Conservation (phyloP, 2,888 invertebrate species). For the Trachelus iudaicus region DNA sequence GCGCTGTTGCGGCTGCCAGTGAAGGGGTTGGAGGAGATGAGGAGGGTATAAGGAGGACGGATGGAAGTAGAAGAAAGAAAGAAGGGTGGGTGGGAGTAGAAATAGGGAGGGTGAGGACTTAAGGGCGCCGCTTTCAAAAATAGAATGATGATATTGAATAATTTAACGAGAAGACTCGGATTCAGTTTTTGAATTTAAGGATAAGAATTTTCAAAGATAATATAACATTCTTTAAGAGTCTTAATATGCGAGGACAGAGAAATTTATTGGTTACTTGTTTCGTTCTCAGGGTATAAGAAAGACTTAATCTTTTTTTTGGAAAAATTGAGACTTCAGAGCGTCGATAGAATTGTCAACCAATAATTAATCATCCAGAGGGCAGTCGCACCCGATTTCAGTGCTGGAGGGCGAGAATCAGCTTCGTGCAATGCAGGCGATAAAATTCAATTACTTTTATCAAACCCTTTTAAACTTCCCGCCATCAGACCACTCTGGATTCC, state of each 20-base stretch:
- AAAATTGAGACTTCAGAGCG: background rate
- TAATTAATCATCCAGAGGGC: background rate
- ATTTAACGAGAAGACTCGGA: slow-evolving; percentile 35
- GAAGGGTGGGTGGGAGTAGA: slow-evolving; percentile 28
- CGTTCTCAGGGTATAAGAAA: background rate
- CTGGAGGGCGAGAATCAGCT: background rate
- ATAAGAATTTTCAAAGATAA: too few relatives aligned
- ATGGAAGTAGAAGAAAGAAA: slow-evolving; percentile 8
- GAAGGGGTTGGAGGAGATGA: slow-evolving; percentile 12
- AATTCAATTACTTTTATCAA: slow-evolving; percentile 37
- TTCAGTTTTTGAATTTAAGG: too few relatives aligned
- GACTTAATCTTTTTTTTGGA: background rate
- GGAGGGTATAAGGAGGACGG: slow-evolving; percentile 13
- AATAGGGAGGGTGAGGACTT: slow-evolving; percentile 42
- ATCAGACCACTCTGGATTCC: background rate
- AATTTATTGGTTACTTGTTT: background rate
- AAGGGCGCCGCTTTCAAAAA: slow-evolving; percentile 45
- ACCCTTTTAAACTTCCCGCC: slow-evolving; percentile 26
- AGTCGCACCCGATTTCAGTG: background rate
- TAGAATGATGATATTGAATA: slow-evolving; percentile 47
- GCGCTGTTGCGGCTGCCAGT: slow-evolving; percentile 28
- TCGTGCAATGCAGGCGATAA: slow-evolving; percentile 25
- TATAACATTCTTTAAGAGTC: background rate
- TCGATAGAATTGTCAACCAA: background rate
- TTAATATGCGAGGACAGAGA: background rate